Evolutionary conservation across 1,140 invertebrate species (phyloP), one percentile per base, ranked within the genome.

Genomic region (Euglossa dilemma): DNA sequence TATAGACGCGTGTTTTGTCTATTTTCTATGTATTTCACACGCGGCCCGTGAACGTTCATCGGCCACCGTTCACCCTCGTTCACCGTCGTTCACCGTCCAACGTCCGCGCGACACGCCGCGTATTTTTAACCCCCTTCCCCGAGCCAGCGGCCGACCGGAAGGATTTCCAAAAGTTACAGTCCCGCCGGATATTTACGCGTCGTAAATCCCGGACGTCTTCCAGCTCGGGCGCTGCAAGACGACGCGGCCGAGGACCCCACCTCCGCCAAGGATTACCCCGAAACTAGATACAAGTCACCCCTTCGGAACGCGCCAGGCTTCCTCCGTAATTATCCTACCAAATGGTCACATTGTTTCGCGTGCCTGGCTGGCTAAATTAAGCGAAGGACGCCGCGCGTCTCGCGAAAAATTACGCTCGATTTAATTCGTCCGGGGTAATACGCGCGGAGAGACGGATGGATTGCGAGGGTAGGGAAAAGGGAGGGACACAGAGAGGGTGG

Each of bases 281-380:
- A 66, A 79, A 47, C 75, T 74, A 71, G 72, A 85, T 36, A 57
- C 77, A 70, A 63, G 43, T 50, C 83, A 82, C 63, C 86, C 87
- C 87, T 89, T 89, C 59, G 86, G 70, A 75, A 82, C 64, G 70
- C 45, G 36, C 20, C 47, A 43, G 70, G 28, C 63, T 69, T 52
- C 23, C 52, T 67, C 61, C 80, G 83, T 89, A 89, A 89, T 88
- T 88, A 88, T 88, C 75, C 84, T 85, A 83, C 83, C 87, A 85
- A 88, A 87, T 75, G 87, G 86, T 73, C 86, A 61, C 87, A 88
- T 88, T 88, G 84, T 88, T 87, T 78, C 84, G 84, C 83, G 81
- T 72, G 72, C 78, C 70, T 47, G 79, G 71, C 73, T 56, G 63
- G 76, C 67, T 88, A 85, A 85, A 88, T 85, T 87, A 84, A 87